Percentiles rank a stretch among this genome's conserved stretches.
These are phyloP conservation scores for Sinelater perroti DNA, from an alignment of 2,888 invertebrate genomes.

Conservation along the genomic window DNA sequence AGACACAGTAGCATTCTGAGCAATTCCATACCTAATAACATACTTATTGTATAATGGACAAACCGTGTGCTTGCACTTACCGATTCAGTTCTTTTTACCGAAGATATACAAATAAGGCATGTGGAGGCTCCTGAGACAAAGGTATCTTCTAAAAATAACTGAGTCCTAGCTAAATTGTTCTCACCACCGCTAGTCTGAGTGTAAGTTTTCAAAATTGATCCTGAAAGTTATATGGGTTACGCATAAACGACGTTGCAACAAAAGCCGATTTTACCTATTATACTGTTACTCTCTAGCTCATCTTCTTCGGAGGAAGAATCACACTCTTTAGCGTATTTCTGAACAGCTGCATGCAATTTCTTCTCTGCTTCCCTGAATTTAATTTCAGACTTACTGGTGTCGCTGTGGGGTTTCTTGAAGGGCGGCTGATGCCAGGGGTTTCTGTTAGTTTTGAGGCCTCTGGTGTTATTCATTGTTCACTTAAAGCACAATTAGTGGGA, in stretches of 20 bases:
- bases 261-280: conserved; percentile 57
- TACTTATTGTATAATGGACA: not conserved
- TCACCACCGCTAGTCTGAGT: conserved; percentile 56
- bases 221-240: too few relatives aligned
- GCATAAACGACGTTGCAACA: not conserved
- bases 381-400: conserved; percentile 19
- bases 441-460: not conserved
- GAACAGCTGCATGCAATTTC: conserved; percentile 62
- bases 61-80: too few relatives aligned
- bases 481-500: not conserved
- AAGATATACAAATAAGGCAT: conserved; percentile 91
- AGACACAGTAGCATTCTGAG: conserved; percentile 79
- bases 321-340: conserved; percentile 62
- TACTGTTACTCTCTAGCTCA: conserved; percentile 61
- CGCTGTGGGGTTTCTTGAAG: not conserved
- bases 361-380: conserved; percentile 63
- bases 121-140: conserved; percentile 82
- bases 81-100: conserved; percentile 80
- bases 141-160: conserved; percentile 78
- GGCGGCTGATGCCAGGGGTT: conserved; percentile 7
- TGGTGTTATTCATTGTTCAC: not conserved
- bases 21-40: conserved; percentile 85
- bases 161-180: conserved; percentile 67
- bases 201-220: conserved; percentile 60
- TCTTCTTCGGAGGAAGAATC: conserved; percentile 66